Evolutionary conservation across 2,888 invertebrate species (phyloP).

Genomic region (Phasia obesa): DNA sequence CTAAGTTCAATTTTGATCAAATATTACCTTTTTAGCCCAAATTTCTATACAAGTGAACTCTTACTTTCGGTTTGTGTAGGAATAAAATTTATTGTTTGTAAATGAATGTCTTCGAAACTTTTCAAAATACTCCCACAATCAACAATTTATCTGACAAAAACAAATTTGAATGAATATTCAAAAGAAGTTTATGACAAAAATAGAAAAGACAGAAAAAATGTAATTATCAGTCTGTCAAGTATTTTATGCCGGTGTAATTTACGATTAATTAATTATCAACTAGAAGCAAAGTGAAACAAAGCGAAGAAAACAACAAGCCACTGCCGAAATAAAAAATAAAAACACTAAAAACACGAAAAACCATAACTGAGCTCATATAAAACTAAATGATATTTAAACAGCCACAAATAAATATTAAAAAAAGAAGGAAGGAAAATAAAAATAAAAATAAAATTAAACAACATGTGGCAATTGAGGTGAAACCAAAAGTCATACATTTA

Average conservation of each 20-base stretch:
- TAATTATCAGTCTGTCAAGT: slow-evolving; percentile 80
- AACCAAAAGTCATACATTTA: slow-evolving; percentile 35
- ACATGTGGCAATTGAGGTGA: slow-evolving; percentile 67
- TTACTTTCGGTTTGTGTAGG: not conserved
- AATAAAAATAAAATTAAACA: slow-evolving; percentile 49
- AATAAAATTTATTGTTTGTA: not conserved
- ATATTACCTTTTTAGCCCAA: no score
- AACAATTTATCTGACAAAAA: slow-evolving; percentile 12
- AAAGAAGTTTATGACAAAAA: slow-evolving; percentile 22
- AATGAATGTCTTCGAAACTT: no score
- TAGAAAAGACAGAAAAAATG: slow-evolving; percentile 56
- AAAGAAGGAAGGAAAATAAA: slow-evolving; percentile 20
- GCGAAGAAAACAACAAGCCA: slow-evolving; percentile 19
- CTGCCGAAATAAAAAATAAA: slow-evolving; percentile 25
- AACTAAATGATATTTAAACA: slow-evolving; percentile 62
- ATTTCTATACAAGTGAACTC: not conserved
- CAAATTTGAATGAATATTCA: slow-evolving; percentile 11
- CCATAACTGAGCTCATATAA: slow-evolving; percentile 44
- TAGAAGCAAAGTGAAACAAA: slow-evolving; percentile 40
- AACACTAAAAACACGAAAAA: slow-evolving; percentile 14
- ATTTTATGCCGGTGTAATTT: slow-evolving; percentile 80
- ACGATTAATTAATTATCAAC: slow-evolving; percentile 75
- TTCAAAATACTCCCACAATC: not conserved
- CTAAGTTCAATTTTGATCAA: no score
- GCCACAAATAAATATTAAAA: slow-evolving; percentile 17